A percentile compares a stretch with the other conserved stretches of the same genome.
Conservation (phyloP, 1,140 invertebrate genomes). For the Akabosia matsudoensis region DNA sequence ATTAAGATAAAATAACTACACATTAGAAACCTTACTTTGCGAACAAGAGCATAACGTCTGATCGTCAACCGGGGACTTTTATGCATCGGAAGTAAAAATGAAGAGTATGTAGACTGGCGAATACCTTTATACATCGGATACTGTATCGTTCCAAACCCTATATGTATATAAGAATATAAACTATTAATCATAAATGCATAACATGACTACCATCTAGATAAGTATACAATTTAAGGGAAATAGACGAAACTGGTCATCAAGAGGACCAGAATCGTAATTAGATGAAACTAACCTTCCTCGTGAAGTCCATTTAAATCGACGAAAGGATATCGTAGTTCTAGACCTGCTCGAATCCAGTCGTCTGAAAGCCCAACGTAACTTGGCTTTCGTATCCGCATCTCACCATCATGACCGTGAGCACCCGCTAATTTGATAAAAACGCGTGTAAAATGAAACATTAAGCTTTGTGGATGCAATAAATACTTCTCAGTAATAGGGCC, state of each 20-base stretch:
- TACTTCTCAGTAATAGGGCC: background rate
- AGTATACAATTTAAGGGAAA: background rate
- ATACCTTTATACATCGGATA: constrained; percentile 11
- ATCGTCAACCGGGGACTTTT: constrained; percentile 3
- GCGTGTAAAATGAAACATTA: background rate
- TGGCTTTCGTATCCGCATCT: constrained; percentile 3
- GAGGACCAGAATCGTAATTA: background rate
- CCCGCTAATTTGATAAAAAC: constrained; percentile 17
- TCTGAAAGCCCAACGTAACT: background rate
- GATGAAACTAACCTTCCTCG: background rate
- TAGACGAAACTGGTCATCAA: too few relatives aligned
- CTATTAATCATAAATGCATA: background rate
- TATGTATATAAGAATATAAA: background rate
- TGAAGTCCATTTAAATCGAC: constrained; percentile 22
- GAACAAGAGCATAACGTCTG: background rate
- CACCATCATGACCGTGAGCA: constrained; percentile 3
- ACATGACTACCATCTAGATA: too few relatives aligned
- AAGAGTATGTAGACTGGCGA: background rate
- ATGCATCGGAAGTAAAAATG: constrained; percentile 1
- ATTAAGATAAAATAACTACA: background rate
- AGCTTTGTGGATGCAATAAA: background rate
- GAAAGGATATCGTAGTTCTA: constrained; percentile 10
- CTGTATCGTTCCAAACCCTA: background rate
- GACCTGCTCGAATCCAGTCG: constrained; percentile 12
- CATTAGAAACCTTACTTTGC: background rate